phyloP scores from a whole-genome alignment of 2,797 vertebrate genomes.

The Chelmon rostratus region DNA sequence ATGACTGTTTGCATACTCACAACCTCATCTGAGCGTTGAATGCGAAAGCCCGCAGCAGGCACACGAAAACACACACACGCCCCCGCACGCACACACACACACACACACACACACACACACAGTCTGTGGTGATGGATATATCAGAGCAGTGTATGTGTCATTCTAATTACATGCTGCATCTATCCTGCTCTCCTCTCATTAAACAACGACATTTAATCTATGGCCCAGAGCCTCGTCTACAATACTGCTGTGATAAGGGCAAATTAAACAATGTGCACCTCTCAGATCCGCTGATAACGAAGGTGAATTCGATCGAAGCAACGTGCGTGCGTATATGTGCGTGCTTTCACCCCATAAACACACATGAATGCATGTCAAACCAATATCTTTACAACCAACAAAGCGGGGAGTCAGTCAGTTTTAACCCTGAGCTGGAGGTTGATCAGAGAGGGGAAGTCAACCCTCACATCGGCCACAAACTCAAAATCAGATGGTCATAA shows the following conservation, averaged over 20 bases:
- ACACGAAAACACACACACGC: conserved; percentile 14
- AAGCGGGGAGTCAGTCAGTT: conserved; percentile 38
- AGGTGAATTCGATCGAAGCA: conserved; percentile 63
- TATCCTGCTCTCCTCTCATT: conserved; percentile 76
- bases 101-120: not conserved
- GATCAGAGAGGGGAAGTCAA: conserved; percentile 32
- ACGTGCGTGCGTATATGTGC: not conserved
- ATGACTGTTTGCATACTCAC: conserved; percentile 67
- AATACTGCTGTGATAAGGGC: conserved; percentile 71
- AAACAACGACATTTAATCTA: conserved; percentile 80
- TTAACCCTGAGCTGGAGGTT: conserved; percentile 63
- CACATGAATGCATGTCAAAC: conserved; percentile 35
- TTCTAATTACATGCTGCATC: conserved; percentile 77
- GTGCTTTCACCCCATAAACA: not conserved
- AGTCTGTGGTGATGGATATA: conserved; percentile 70
- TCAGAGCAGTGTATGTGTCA: conserved; percentile 68
- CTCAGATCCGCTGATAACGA: conserved; percentile 61
- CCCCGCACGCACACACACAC: conserved; percentile 10
- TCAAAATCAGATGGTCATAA: not conserved
- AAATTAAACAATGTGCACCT: conserved; percentile 68
- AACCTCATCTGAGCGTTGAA: conserved; percentile 43
- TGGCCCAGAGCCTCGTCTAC: conserved; percentile 60
- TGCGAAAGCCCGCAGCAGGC: conserved; percentile 27
- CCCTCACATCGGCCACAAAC: conserved; percentile 8
- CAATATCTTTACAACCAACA: conserved; percentile 11